Conservation (phyloP, 2,888 invertebrate species). For the Allygus modestus region DNA sequence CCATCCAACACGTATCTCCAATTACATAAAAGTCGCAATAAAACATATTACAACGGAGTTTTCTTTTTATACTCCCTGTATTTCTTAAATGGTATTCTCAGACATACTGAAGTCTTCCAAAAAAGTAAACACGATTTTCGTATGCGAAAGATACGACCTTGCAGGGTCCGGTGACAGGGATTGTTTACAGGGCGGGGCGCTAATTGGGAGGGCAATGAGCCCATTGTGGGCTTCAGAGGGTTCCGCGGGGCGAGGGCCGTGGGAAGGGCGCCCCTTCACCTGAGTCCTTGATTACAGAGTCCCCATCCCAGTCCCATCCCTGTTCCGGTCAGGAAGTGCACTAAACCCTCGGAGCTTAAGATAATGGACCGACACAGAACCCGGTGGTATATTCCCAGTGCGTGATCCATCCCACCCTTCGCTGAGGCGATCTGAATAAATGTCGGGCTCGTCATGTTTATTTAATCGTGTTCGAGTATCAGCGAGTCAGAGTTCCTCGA, state of each 20-base stretch:
- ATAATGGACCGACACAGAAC: conserved; percentile 13
- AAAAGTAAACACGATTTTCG: no score
- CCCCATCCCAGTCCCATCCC: conserved; percentile 5
- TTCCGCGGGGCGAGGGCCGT: background rate
- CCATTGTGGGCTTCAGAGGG: background rate
- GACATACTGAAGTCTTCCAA: no score
- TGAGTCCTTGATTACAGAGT: conserved; percentile 46
- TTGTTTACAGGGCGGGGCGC: conserved; percentile 31
- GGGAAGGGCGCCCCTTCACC: conserved; percentile 40
- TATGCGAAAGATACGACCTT: background rate
- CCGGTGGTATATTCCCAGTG: background rate
- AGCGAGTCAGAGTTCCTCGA: no score
- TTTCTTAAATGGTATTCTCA: no score
- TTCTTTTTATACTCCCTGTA: no score
- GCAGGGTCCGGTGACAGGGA: background rate
- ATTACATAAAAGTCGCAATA: no score
- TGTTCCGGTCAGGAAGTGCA: background rate
- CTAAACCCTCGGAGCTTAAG: background rate
- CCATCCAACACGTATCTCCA: no score
- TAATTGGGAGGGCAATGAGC: conserved; percentile 11
- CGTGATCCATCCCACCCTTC: background rate
- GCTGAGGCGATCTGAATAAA: background rate
- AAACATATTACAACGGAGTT: no score
- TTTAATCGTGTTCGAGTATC: no score
- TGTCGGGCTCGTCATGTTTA: no score